Evolutionary conservation across 2,113 vertebrate species (phyloP), one percentile per base, ranked within the genome.

Genomic region (Brachypteracias leptosomus): DNA sequence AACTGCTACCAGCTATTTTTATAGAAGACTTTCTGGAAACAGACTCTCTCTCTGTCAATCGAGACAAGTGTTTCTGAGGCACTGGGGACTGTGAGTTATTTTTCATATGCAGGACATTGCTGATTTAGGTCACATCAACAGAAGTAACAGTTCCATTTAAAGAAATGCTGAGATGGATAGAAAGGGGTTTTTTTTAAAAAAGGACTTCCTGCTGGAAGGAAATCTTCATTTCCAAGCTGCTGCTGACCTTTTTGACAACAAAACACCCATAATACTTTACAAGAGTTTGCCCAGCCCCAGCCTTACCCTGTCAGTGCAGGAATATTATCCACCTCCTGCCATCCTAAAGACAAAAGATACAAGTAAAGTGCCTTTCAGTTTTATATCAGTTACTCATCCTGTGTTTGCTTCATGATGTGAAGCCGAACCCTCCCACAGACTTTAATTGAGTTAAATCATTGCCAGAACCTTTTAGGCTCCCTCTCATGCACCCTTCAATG

Each of bases 111-210:
- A 96, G 95, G 96, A 95, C 93, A 86, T 87, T 72, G 88, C 90
- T 96, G 96, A 96, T 94, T 82, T 96, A 93, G 93, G 95, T 96
- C 95, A 96, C 89, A 93, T 90, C 88, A 95, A 94, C 89, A 87
- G 73, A 70, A 90, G 86, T 96, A 96, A 93, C 90, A 93, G 92
- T 87, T 95, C 93, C 92, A 94, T 93, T 90, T 96, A 93, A 94
- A 96, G 85, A 95, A 95, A 89, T 16, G 93, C 93, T 95, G 93
- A 97, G 54, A 92, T 79, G 76, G 38, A 46, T 87, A 91, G 76
- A 91, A 90, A 78, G 62, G 31, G 15, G 9, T 65, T 59, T 94
- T 84, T 49, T 71, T 11, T 8, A 13, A 76, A 51, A 90, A 62
- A 40, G 55, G 3, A 77, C 62, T 95, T 96, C 82, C 78, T 95